Percentiles rank a stretch among this genome's conserved stretches.
Conservation (phyloP, 2,113 vertebrate species). For the Himantopus leucocephalus region DNA sequence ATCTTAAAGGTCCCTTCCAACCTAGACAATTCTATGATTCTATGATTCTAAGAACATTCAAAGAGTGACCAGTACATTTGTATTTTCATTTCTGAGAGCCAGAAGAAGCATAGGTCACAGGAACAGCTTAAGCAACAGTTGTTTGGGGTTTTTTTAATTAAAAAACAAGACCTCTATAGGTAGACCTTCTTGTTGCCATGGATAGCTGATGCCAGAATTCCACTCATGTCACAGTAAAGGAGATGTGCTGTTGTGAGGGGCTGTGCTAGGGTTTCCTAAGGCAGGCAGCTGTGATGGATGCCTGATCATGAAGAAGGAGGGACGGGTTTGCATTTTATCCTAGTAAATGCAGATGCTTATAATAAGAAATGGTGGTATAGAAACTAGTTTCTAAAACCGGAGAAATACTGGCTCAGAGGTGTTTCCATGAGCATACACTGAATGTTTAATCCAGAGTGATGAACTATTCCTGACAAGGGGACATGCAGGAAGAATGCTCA, state of each 20-base stretch:
- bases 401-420: neutral
- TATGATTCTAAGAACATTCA: neutral
- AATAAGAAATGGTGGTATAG: neutral
- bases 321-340: neutral
- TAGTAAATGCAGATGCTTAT: neutral
- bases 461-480: neutral
- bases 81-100: neutral
- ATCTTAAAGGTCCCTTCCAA: too few species aligned
- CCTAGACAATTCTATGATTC: too few species aligned
- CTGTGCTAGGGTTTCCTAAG: neutral
- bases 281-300: neutral
- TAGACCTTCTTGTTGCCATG: neutral
- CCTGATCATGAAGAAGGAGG: neutral
- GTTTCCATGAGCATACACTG: neutral
- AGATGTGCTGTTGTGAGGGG: neutral
- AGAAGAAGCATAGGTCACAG: neutral
- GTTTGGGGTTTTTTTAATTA: neutral
- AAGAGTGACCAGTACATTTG: neutral
- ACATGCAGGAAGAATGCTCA: neutral
- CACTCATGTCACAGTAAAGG: neutral
- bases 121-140: neutral
- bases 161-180: neutral
- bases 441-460: neutral
- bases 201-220: neutral
- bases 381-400: neutral